Evolutionary conservation across 53 echinoderm and acorn worm genomes (phyloP), one percentile per base, ranked within the genome.

Genomic region (Hippasteria phrygiana): DNA sequence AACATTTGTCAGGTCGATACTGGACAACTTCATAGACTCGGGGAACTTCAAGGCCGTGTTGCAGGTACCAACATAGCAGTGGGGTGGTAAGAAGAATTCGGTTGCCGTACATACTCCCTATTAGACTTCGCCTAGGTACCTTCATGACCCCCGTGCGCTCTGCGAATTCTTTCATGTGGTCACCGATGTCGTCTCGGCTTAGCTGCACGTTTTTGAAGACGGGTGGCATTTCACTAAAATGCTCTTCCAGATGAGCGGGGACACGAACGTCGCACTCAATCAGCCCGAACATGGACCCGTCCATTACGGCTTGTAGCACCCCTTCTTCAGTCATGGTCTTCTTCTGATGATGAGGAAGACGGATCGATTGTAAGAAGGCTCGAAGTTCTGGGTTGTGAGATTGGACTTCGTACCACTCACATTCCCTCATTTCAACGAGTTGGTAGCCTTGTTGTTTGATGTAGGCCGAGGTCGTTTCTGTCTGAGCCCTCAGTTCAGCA

Each of bases 101-200:
- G 45, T 62, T 29, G 17, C 88, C 88, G 43, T 28, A 88, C 88
- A 88, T 92, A 31, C 88, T 93, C 1, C 91, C 88, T 10, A 91
- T 89, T 7, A 74, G 43, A 45, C 43, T 45, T 1, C 4, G 18
- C 16, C 29, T 5, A 27, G 74, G 46, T 26, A 24, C 24, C 22
- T 74, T 74, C 47, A 74, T 27, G 22, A 74, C 24, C 5, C 74
- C 43, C 28, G 42, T 45, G 43, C 74, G 0, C 45, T 74, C 74
- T 13, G 27, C 74, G 35, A 43, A 74, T 8, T 74, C 26, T 1
- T 14, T 22, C 74, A 74, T 74, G 45, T 74, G 74, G 1, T 74
- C 47, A 1, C 74, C 74, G 28, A 74, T 74, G 43, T 74, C 48
- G 10, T 74, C 45, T n/a, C 43, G 18, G 31, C 73, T 4, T 20